Evolutionary conservation across 2,888 invertebrate species (phyloP), one percentile per base, ranked within the genome.

Genomic region (Lacanobia oleracea): DNA sequence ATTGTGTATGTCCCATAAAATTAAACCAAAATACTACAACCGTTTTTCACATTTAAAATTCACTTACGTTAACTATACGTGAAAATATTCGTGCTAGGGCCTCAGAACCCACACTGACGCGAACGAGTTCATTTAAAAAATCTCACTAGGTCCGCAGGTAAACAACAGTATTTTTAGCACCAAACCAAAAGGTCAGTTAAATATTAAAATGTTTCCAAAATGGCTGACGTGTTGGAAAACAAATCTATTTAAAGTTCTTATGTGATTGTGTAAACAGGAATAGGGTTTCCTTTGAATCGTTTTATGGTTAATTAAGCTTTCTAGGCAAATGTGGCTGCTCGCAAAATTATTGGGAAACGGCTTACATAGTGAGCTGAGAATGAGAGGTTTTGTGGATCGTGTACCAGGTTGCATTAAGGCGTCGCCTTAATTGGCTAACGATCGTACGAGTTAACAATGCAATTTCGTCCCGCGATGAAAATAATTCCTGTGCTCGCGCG

Each of bases 221-320:
- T 65, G 56, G 33, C 43, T 9, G 64, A 61, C 33, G 40, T 57
- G 45, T 53, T 27, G 65, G 43, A 66, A 64, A 76, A 83, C 61
- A 73, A 71, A 68, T 77, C 68, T 66, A 73, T 71, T 67, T 73
- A 59, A 10, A 67, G 63, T 21, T 50, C 50, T 23, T 10, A 51
- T 68, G 37, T 45, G 59, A 68, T 65, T 72, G 68, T 48, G 57
- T 80, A 59, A 74, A 69, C 71, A 67, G 68, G 27, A 64, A 68
- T 21, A 54, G n/a, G 23, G 62, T 72, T 66, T 37, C 45, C 62
- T 67, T 66, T 57, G 62, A 59, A 60, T 81, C 21, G 50, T 68
- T 74, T 75, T 37, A 45, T 51, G 68, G 68, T 75, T 78, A 65
- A 80, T 78, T 68, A 69, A 80, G 37, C 27, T 63, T 66, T 74